These are phyloP conservation scores for Volucella inflata DNA, from an alignment of 2,888 invertebrate genomes.

Conservation along the genomic window DNA sequence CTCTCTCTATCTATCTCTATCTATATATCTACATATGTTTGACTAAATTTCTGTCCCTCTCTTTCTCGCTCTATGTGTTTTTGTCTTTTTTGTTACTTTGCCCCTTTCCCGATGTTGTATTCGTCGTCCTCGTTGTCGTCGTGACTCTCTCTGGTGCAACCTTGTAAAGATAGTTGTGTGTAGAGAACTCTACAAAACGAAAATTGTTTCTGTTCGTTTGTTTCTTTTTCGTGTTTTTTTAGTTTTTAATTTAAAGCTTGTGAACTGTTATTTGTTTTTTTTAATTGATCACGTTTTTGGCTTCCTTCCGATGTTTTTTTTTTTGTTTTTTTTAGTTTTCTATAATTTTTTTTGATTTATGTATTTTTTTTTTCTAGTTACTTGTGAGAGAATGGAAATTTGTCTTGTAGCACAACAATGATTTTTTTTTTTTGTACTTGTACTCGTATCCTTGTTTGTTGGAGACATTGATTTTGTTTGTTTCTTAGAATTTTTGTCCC, in stretches of 20 bases:
- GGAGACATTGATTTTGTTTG: conserved; percentile 74
- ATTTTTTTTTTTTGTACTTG: conserved; percentile 60
- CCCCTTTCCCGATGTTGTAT: conserved; percentile 49
- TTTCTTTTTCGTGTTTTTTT: conserved; percentile 48
- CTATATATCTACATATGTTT: conserved; percentile 3
- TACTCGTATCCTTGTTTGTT: conserved; percentile 64
- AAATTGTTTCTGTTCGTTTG: conserved; percentile 26
- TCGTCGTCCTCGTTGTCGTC: conserved; percentile 39
- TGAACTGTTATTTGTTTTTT: conserved; percentile 68
- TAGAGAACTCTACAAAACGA: conserved; percentile 45
- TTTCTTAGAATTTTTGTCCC: conserved; percentile 66
- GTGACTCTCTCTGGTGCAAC: conserved; percentile 64
- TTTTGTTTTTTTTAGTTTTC: conserved; percentile 6
- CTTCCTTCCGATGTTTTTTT: conserved; percentile 45
- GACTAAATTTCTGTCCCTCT: conserved; percentile 9
- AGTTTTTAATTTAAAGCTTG: conserved; percentile 72
- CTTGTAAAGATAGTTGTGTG: conserved; percentile 71
- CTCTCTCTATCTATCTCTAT: conserved; percentile 29
- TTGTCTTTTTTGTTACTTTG: conserved; percentile 74
- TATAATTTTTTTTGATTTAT: conserved; percentile 14
- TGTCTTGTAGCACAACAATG: conserved; percentile 75
- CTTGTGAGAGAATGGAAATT: conserved; percentile 74
- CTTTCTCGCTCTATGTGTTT: conserved; percentile 57
- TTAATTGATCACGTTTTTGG: conserved; percentile 65
- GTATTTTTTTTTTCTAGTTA: conserved; percentile 53